These are phyloP conservation scores for Prionailurus viverrinus DNA, from an alignment of 2,113 vertebrate genomes.

Conservation along the genomic window DNA sequence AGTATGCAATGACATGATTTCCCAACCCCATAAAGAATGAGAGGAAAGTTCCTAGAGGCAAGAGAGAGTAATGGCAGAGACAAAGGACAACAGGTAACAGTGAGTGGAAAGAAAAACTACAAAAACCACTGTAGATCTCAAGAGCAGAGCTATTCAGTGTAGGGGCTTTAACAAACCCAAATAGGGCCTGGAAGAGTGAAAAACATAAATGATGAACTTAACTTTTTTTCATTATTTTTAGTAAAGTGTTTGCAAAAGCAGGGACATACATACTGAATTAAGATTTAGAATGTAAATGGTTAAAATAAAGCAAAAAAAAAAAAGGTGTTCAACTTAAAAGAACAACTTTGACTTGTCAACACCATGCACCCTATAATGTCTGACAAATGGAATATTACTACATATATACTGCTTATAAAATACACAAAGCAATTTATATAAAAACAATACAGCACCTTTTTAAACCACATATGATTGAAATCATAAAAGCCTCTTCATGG, in stretches of 20 bases:
- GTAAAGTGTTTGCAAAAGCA: conserved; percentile 20
- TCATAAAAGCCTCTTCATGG: not conserved
- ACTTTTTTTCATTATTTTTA: not conserved
- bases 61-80: not conserved
- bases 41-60: not conserved
- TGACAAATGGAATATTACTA: not conserved
- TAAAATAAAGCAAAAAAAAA: conserved; percentile 44
- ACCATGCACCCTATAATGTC: not conserved
- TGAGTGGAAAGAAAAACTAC: not conserved
- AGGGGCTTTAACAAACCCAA: not conserved
- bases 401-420: conserved; percentile 6
- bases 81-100: not conserved
- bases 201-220: not conserved
- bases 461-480: not conserved
- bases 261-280: not conserved
- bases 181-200: not conserved
- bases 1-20: not conserved
- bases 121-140: not conserved
- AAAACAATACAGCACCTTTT: conserved; percentile 66
- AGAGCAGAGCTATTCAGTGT: not conserved
- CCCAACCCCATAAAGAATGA: not conserved
- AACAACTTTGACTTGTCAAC: not conserved
- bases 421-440: conserved; percentile 35
- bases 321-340: not conserved
- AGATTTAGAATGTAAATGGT: not conserved